A percentile compares a stretch with the other conserved stretches of the same genome.
Conservation (phyloP, 2,888 invertebrate genomes). For the Saturnia japonica region DNA sequence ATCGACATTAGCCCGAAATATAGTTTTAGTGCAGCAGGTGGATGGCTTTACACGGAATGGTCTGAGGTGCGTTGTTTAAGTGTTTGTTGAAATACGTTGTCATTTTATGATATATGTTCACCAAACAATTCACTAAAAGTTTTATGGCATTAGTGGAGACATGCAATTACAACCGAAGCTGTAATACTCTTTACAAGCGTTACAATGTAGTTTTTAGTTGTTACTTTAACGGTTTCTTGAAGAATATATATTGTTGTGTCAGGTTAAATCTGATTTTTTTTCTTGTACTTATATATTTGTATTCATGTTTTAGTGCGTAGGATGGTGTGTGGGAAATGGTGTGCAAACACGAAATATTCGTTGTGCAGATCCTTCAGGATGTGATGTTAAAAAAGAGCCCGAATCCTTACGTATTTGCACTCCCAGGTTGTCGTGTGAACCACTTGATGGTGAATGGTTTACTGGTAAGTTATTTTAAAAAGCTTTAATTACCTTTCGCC, state of each 20-base stretch:
- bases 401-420: constrained; percentile 84
- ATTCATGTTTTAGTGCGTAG: constrained; percentile 82
- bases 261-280: not conserved
- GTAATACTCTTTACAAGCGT: constrained; percentile 3
- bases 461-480: constrained; percentile 75
- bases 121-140: constrained; percentile 16
- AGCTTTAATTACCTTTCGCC: not conserved
- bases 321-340: constrained; percentile 88
- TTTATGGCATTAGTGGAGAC: constrained; percentile 8
- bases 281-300: not conserved
- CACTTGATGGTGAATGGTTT: constrained; percentile 91
- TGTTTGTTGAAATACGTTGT: constrained; percentile 12
- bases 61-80: constrained; percentile 67
- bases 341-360: constrained; percentile 86
- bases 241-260: not conserved
- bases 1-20: constrained; percentile 68
- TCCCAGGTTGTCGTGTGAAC: constrained; percentile 83
- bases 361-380: constrained; percentile 85
- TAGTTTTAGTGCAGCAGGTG: constrained; percentile 60
- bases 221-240: constrained; percentile 2
- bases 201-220: constrained; percentile 11
- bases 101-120: constrained; percentile 17
- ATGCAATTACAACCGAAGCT: not conserved
- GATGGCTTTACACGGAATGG: constrained; percentile 84
- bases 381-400: constrained; percentile 81